These are phyloP conservation scores for Phoebastria nigripes DNA, from an alignment of 2,797 vertebrate species.

Conservation along the genomic window DNA sequence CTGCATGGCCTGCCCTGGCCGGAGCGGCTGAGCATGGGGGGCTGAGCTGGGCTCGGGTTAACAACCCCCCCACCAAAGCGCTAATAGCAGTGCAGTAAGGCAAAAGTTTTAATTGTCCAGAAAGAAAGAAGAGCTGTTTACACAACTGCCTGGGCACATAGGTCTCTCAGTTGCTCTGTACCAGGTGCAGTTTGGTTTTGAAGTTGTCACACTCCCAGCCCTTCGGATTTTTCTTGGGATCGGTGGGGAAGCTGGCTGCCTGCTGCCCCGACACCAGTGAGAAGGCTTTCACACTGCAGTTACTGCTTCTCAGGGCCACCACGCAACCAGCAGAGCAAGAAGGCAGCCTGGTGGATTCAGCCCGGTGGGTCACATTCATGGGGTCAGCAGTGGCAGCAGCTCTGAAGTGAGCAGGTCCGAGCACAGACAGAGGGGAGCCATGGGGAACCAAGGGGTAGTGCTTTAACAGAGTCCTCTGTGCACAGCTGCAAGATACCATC, in stretches of 20 bases:
- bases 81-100: slow-evolving; percentile 47
- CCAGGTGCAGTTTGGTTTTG: not conserved
- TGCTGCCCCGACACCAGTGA: rapidly evolving
- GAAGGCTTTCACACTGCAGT: rapidly evolving
- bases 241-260: not conserved
- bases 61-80: not conserved
- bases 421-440: not conserved
- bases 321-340: not conserved
- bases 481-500: not conserved
- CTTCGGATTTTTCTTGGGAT: rapidly evolving
- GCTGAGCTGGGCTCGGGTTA: not conserved
- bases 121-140: not conserved
- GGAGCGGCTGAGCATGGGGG: not conserved
- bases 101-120: not conserved
- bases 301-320: not conserved
- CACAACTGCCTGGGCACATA: not conserved
- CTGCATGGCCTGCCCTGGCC: not conserved
- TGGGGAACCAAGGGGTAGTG: too few species aligned
- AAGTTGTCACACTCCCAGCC: not conserved
- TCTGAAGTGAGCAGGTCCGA: not conserved
- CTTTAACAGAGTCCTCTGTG: rapidly evolving
- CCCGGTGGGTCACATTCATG: rapidly evolving
- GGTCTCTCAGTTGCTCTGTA: not conserved
- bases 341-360: not conserved
- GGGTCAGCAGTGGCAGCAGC: not conserved